Base-by-base conservation (phyloP, 1,140 invertebrate species). In the Saccostrea echinata region DNA sequence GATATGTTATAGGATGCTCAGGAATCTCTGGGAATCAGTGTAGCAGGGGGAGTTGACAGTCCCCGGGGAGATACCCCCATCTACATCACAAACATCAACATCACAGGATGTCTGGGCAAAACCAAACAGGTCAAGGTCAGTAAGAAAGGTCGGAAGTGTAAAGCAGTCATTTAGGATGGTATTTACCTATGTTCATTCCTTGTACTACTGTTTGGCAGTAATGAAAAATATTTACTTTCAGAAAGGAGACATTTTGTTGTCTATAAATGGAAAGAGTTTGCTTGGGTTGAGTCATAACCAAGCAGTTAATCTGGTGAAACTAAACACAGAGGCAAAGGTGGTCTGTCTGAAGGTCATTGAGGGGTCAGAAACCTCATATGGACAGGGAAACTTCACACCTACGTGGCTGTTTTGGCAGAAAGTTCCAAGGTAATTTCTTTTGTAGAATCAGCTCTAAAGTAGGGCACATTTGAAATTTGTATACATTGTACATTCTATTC, bases 371-470 rank as follows among this genome's bases (percentile, higher is more conserved):
- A 95, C 95, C 90, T 80, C 91, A 91, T 90, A 92, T 61, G 95
- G 95, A 21, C 92, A 92, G 53, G 91, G 90, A 30, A 95, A 95
- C 90, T 96, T 96, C 90, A 94, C 94, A 12, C 96, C 96, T 18
- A 95, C 94, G 51, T 96, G 96, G 96, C 91, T 96, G 81, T 96
- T 95, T 91, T 96, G 96, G 96, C 95, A 96, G 82, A 93, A 94
- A 80, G 89, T 96, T 89, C 95, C 96, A 27, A 93, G 93, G 94
- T 95, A 92, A 88, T 90, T 33, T 80, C 2, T 30, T 27, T 21
- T 8, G 12, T 35, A 30, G 68, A 43, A 43, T 43, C 6, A 43
- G 4, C 4, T 76, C 16, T 76, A 76, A 83, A 51, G 33, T 51
- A 35, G 33, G 33, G 18, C n/a, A n/a, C 43, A 16, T n/a, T 43